phyloP scores from a whole-genome alignment of 2,888 invertebrate genomes.

The Apamea epomidion region DNA sequence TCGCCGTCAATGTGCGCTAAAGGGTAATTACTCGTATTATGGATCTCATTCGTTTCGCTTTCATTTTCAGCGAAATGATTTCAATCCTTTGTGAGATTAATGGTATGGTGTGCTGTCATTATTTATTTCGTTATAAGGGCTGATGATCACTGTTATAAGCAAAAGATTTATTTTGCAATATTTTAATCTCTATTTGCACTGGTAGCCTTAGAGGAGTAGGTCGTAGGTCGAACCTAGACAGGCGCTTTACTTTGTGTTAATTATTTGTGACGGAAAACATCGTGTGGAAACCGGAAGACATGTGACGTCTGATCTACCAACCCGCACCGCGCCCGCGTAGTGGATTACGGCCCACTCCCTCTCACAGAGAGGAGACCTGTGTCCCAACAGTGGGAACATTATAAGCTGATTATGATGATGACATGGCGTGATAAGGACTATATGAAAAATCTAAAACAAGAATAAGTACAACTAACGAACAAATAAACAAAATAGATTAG shows the following conservation, averaged over 20 bases:
- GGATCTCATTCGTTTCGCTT: conserved; percentile 24
- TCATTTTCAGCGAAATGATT: conserved; percentile 37
- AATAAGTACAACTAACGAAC: background rate
- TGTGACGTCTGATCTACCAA: background rate
- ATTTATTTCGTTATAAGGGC: conserved; percentile 18
- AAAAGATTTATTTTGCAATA: background rate
- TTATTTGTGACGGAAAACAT: no score
- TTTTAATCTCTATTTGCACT: background rate
- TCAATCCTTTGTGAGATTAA: conserved; percentile 42
- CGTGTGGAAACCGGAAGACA: background rate
- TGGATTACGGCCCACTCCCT: no score
- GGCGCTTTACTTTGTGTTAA: background rate
- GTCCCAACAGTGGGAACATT: no score
- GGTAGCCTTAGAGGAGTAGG: background rate
- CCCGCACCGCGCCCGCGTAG: no score
- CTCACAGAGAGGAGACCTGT: no score
- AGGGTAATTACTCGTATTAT: conserved; percentile 52
- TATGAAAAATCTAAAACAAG: conserved; percentile 2
- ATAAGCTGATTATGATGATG: background rate
- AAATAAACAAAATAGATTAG: conserved; percentile 16
- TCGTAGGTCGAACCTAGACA: background rate
- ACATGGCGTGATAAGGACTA: background rate
- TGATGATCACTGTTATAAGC: background rate
- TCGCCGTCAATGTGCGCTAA: conserved; percentile 22
- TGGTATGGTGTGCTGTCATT: conserved; percentile 1